These are phyloP conservation scores for Aptenodytes patagonicus DNA, from an alignment of 2,113 vertebrate species.

Conservation along the genomic window DNA sequence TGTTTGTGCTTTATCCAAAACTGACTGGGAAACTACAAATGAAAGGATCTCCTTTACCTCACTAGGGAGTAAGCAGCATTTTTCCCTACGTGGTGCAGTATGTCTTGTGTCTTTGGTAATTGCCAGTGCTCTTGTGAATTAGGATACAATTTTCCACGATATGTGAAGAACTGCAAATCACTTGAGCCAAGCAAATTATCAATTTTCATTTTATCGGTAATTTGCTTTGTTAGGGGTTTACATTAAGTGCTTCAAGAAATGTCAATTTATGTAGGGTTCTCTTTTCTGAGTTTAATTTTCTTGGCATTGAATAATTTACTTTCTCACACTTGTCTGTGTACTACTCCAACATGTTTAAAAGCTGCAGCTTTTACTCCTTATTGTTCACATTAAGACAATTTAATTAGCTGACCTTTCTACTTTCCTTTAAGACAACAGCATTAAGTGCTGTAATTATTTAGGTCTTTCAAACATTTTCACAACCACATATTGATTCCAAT, in stretches of 20 bases:
- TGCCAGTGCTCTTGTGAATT: not conserved
- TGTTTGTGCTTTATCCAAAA: not conserved
- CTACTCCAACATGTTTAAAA: slow-evolving; percentile 24
- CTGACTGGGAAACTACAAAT: not conserved
- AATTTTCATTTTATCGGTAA: slow-evolving; percentile 16
- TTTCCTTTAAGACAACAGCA: slow-evolving; percentile 45
- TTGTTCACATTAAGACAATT: slow-evolving; percentile 60
- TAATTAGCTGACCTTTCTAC: slow-evolving; percentile 68
- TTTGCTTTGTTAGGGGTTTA: slow-evolving; percentile 21
- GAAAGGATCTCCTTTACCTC: not conserved
- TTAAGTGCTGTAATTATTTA: slow-evolving; percentile 63
- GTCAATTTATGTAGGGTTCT: not conserved
- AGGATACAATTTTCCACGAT: not conserved
- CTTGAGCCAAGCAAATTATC: not conserved
- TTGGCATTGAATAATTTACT: slow-evolving; percentile 9
- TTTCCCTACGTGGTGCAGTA: not conserved
- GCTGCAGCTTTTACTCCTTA: slow-evolving; percentile 15
- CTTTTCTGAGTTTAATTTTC: slow-evolving; percentile 14
- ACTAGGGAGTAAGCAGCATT: not conserved
- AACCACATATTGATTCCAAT: slow-evolving; percentile 49
- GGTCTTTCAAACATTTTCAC: slow-evolving; percentile 22
- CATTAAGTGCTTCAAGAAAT: slow-evolving; percentile 4
- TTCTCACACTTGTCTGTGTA: not conserved
- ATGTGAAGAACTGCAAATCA: not conserved
- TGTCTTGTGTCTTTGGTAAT: not conserved